Evolutionary conservation across 1,140 invertebrate species (phyloP), one percentile per base, ranked within the genome.

Genomic region (Phortica variegata): DNA sequence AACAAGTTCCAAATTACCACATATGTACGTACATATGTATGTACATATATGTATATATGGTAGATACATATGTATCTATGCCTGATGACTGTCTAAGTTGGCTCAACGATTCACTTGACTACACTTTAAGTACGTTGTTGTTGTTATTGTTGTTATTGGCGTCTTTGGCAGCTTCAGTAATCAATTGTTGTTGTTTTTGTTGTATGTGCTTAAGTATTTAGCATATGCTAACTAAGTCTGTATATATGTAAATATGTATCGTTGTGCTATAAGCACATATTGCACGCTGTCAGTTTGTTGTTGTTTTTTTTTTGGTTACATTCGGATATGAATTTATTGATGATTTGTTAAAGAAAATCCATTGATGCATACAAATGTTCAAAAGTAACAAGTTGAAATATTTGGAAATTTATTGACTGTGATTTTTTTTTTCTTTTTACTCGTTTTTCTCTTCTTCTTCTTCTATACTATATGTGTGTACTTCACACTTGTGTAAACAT

Each of bases 1-100:
- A 70, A 69, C 65, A 60, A 70, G 65, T 50, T 49, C 66, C 63
- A 38, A 66, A 66, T 66, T 68, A 68, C 59, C 62, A 49, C 23
- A 26, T 26, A 26, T 26, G 10, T n/a, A n/a, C n/a, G n/a, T n/a
- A n/a, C n/a, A n/a, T n/a, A n/a, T n/a, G n/a, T n/a, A n/a, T n/a
- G n/a, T n/a, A n/a, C n/a, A n/a, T n/a, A n/a, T n/a, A n/a, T n/a
- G n/a, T n/a, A n/a, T n/a, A n/a, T n/a, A n/a, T n/a, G n/a, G n/a
- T n/a, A n/a, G n/a, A n/a, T n/a, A n/a, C n/a, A n/a, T n/a, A n/a
- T n/a, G n/a, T n/a, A n/a, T n/a, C n/a, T n/a, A n/a, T n/a, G n/a
- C n/a, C n/a, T n/a, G n/a, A n/a, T n/a, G n/a, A n/a, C n/a, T n/a
- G n/a, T n/a, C n/a, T n/a, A n/a, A n/a, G n/a, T n/a, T n/a, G n/a